These are phyloP conservation scores for Ectemnius cavifrons DNA, from an alignment of 2,888 invertebrate species.

Conservation along the genomic window DNA sequence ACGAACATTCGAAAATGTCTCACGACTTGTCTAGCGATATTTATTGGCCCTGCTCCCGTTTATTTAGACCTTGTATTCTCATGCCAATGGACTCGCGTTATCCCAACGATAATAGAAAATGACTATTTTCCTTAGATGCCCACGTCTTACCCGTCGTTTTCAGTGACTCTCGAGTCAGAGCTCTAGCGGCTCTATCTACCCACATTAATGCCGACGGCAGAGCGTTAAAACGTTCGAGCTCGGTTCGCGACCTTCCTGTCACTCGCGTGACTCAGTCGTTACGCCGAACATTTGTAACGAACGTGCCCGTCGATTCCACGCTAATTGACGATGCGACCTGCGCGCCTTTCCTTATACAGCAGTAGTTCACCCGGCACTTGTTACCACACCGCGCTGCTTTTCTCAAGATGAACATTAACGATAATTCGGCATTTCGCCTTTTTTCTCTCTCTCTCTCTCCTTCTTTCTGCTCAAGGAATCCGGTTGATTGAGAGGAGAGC, in stretches of 20 bases:
- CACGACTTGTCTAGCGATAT: slow-evolving; percentile 8
- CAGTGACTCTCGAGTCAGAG: background rate
- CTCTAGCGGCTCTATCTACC: background rate
- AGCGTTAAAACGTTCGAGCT: background rate
- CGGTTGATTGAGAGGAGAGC: too few relatives aligned
- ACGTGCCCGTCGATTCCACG: slow-evolving; percentile 5
- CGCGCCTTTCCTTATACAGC: too few relatives aligned
- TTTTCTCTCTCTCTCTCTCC: background rate
- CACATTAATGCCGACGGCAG: too few relatives aligned
- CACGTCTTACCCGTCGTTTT: too few relatives aligned
- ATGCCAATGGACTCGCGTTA: too few relatives aligned
- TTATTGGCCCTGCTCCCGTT: background rate
- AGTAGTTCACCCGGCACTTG: too few relatives aligned
- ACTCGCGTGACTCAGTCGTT: slow-evolving; percentile 31
- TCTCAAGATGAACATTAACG: too few relatives aligned
- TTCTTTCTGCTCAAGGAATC: background rate
- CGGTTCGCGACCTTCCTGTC: slow-evolving; percentile 11
- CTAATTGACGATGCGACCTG: slow-evolving; percentile 5
- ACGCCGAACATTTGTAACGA: slow-evolving; percentile 18
- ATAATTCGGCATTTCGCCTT: background rate
- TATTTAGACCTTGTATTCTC: too few relatives aligned
- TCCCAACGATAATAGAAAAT: too few relatives aligned
- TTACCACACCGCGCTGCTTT: too few relatives aligned
- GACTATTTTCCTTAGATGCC: too few relatives aligned
- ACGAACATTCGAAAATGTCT: slow-evolving; percentile 11